Conservation (phyloP, 2,888 invertebrate genomes). For the Anorthoa munda region DNA sequence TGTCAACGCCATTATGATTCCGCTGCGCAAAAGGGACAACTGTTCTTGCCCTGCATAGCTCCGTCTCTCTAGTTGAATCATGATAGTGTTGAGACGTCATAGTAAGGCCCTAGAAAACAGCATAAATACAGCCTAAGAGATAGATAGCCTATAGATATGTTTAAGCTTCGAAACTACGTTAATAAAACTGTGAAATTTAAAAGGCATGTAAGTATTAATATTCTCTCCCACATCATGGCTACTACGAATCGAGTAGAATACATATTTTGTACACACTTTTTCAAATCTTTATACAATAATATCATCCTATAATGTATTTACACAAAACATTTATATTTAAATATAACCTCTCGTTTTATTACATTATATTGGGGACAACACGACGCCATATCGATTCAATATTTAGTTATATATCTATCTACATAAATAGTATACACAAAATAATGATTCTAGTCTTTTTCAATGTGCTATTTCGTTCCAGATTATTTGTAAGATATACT, state of each 20-base stretch:
- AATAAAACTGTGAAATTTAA: slow-evolving; percentile 64
- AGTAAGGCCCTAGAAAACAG: neutral
- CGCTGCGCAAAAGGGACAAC: too few relatives aligned
- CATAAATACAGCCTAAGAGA: slow-evolving; percentile 19
- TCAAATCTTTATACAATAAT: slow-evolving; percentile 53
- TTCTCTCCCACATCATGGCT: slow-evolving; percentile 35
- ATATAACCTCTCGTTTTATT: slow-evolving; percentile 64
- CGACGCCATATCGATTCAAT: slow-evolving; percentile 62
- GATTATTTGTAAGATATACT: slow-evolving; percentile 54
- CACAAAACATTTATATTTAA: slow-evolving; percentile 70
- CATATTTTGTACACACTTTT: slow-evolving; percentile 64
- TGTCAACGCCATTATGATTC: too few relatives aligned
- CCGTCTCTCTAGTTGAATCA: too few relatives aligned
- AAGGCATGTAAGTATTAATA: slow-evolving; percentile 37
- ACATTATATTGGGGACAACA: slow-evolving; percentile 60
- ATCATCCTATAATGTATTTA: slow-evolving; percentile 60
- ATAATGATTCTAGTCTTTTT: slow-evolving; percentile 76
- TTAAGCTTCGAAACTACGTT: slow-evolving; percentile 16
- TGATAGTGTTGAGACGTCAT: too few relatives aligned
- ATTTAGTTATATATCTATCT: slow-evolving; percentile 62
- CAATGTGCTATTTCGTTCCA: slow-evolving; percentile 65
- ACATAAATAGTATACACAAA: slow-evolving; percentile 81
- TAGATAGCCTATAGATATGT: slow-evolving; percentile 49
- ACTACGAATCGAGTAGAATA: slow-evolving; percentile 54
- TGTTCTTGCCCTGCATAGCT: too few relatives aligned